phyloP scores from a whole-genome alignment of 2,797 vertebrate species.

The Pseudochaenichthys georgianus region DNA sequence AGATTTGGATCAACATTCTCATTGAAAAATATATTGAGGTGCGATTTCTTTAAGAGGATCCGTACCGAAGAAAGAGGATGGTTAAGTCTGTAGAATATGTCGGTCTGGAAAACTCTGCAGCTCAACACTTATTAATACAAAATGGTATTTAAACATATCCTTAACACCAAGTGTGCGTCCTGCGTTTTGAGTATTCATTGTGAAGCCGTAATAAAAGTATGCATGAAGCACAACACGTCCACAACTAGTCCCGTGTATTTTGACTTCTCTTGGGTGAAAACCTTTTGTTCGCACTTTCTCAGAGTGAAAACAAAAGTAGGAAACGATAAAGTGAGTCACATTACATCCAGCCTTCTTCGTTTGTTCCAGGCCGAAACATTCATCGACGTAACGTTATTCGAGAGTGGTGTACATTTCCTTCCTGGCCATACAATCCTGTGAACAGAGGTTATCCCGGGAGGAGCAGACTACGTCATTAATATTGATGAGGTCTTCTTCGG shows the following conservation, averaged over 20 bases:
- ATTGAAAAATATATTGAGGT: too few relatives aligned
- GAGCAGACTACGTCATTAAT: slow-evolving; percentile 63
- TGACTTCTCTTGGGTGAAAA: slow-evolving; percentile 17
- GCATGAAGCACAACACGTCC: background rate
- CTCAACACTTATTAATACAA: too few relatives aligned
- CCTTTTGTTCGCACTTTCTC: slow-evolving; percentile 8
- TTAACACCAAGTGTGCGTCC: too few relatives aligned
- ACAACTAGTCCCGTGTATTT: background rate
- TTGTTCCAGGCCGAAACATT: slow-evolving; percentile 32
- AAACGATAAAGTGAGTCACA: slow-evolving; percentile 43
- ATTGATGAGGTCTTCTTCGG: slow-evolving; percentile 65
- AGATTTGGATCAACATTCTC: too few relatives aligned
- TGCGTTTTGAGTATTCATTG: too few relatives aligned
- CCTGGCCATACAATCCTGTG: slow-evolving; percentile 36
- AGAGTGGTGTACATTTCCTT: slow-evolving; percentile 53
- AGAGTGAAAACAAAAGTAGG: slow-evolving; percentile 44
- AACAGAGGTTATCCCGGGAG: slow-evolving; percentile 60
- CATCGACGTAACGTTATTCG: slow-evolving; percentile 34
- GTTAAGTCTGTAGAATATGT: too few relatives aligned
- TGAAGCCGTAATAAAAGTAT: too few relatives aligned
- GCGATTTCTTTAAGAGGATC: too few relatives aligned
- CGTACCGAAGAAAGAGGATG: too few relatives aligned
- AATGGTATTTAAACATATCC: too few relatives aligned
- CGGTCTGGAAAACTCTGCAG: too few relatives aligned
- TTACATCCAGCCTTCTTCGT: slow-evolving; percentile 33